These are phyloP conservation scores for Geotrypetes seraphini DNA, from an alignment of 2,797 vertebrate species.

Conservation along the genomic window DNA sequence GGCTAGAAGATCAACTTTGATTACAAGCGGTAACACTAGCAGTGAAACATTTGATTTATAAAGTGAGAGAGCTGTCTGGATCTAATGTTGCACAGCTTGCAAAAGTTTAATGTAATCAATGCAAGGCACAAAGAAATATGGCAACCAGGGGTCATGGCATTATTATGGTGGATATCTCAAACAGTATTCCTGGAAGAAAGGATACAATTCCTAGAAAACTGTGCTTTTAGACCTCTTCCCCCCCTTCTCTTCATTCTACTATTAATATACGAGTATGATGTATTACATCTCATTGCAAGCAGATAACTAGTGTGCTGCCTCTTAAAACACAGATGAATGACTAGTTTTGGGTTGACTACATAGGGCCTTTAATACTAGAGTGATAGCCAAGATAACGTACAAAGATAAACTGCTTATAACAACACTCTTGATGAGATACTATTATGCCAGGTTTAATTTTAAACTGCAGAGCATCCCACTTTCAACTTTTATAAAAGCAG, in stretches of 20 bases:
- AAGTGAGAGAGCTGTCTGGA: background rate
- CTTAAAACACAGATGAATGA: conserved; percentile 6
- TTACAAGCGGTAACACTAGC: background rate
- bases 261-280: conserved; percentile 14
- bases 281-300: conserved; percentile 14
- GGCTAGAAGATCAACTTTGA: background rate
- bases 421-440: no score
- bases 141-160: accelerated
- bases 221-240: conserved; percentile 13
- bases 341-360: no score
- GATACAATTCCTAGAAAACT: conserved; percentile 32
- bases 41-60: conserved; percentile 3
- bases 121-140: background rate
- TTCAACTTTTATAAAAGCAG: no score
- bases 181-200: conserved; percentile 30
- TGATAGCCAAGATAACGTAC: no score
- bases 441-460: no score
- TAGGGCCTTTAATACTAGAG: no score
- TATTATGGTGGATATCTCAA: conserved; percentile 1
- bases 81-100: background rate
- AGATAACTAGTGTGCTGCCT: background rate
- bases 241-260: conserved; percentile 7
- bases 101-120: background rate
- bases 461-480: no score
- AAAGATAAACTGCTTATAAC: no score